Percentiles rank a stretch among this genome's conserved stretches.
These are phyloP conservation scores for Lacanobia wlatinum DNA, from an alignment of 2,888 invertebrate species.

Conservation along the genomic window DNA sequence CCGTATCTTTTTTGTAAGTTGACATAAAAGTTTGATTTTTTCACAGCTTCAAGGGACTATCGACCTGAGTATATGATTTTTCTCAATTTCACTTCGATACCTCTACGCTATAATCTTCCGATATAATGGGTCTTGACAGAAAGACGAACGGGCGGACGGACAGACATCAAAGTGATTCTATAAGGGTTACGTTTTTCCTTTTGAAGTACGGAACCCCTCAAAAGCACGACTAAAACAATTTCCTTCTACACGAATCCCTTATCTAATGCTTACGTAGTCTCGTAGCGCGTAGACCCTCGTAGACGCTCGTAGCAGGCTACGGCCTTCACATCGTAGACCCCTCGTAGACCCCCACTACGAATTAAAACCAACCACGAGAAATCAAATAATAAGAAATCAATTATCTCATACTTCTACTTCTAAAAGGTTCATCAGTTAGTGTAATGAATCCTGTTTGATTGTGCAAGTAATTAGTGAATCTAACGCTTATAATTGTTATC, in stretches of 20 bases:
- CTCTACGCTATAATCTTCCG: too few relatives aligned
- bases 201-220: too few relatives aligned
- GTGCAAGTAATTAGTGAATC: constrained; percentile 24
- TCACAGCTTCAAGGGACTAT: too few relatives aligned
- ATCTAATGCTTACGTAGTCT: constrained; percentile 19
- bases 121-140: too few relatives aligned
- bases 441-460: constrained; percentile 28
- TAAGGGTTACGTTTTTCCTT: too few relatives aligned
- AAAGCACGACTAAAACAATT: neutral
- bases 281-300: constrained; percentile 47
- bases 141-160: too few relatives aligned
- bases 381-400: neutral
- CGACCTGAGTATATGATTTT: too few relatives aligned
- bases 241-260: neutral
- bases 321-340: constrained; percentile 29
- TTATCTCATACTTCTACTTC: neutral
- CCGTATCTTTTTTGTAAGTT: too few relatives aligned
- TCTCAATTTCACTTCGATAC: too few relatives aligned
- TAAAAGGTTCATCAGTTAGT: neutral
- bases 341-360: constrained; percentile 42
- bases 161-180: too few relatives aligned
- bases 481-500: constrained; percentile 24
- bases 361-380: neutral
- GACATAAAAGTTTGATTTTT: too few relatives aligned
- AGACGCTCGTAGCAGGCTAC: constrained; percentile 44